Evolutionary conservation across 2,888 invertebrate species (phyloP).

Genomic region (Drosophila flavopinicola): DNA sequence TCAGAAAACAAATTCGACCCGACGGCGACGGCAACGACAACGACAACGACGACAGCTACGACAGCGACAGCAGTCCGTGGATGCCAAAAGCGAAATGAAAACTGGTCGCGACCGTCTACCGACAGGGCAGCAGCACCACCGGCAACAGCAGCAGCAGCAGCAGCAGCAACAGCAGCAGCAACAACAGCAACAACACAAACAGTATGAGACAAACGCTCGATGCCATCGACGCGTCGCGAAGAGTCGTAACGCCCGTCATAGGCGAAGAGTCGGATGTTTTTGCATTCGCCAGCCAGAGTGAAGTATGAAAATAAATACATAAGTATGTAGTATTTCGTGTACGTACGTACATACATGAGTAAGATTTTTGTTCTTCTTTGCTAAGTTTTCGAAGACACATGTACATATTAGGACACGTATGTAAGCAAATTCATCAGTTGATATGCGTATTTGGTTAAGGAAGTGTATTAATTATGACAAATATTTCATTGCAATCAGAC

Average conservation of each 20-base stretch:
- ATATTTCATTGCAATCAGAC: no score
- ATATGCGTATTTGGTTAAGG: not conserved
- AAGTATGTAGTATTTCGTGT: constrained; percentile 16
- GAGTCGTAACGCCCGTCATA: constrained; percentile 30
- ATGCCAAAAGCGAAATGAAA: constrained; percentile 71
- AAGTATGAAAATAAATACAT: constrained; percentile 19
- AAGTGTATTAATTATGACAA: not conserved
- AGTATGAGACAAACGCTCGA: constrained; percentile 24
- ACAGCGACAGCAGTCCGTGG: constrained; percentile 56
- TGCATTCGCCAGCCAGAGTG: constrained; percentile 33
- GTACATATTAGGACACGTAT: not conserved
- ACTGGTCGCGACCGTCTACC: constrained; percentile 66
- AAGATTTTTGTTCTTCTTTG: no score
- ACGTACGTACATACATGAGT: not conserved
- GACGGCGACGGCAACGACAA: constrained; percentile 44
- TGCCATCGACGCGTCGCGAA: constrained; percentile 17
- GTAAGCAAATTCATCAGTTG: not conserved
- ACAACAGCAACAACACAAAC: constrained; percentile 29
- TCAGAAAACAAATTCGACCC: constrained; percentile 45
- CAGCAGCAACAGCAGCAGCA: constrained; percentile 18
- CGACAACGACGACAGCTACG: constrained; percentile 36
- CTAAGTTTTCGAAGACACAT: no score
- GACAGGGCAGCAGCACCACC: constrained; percentile 51
- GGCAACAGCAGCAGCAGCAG: constrained; percentile 13
- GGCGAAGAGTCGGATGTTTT: constrained; percentile 34